Conservation (phyloP, 2,888 invertebrate species). For the Eurytoma adleriae region DNA sequence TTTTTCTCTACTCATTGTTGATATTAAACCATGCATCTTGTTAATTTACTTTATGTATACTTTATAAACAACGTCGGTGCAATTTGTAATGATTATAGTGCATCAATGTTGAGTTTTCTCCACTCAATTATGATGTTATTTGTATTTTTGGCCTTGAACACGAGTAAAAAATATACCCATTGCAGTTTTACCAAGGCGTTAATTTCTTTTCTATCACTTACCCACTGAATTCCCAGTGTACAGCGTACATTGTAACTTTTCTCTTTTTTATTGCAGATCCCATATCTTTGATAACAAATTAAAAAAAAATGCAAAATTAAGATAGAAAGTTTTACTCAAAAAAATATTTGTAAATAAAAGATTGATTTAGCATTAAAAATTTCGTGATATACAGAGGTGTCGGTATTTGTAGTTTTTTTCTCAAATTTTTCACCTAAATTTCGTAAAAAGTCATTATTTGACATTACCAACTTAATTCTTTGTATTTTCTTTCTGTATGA, state of each 20-base stretch:
- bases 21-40: constrained; percentile 32
- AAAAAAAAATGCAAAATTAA: not conserved
- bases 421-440: too few species aligned
- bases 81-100: constrained; percentile 45
- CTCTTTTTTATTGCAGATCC: constrained; percentile 9
- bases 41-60: constrained; percentile 20
- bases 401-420: too few species aligned
- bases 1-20: constrained; percentile 24
- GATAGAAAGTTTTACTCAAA: not conserved
- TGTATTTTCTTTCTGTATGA: too few species aligned
- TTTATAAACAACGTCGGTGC: constrained; percentile 36
- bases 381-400: too few species aligned
- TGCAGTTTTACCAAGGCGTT: constrained; percentile 39
- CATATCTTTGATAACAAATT: constrained; percentile 4
- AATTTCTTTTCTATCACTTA: constrained; percentile 45
- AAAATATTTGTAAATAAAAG: too few species aligned
- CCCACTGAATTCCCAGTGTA: constrained; percentile 24
- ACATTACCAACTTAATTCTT: too few species aligned
- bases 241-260: constrained; percentile 11
- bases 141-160: constrained; percentile 33
- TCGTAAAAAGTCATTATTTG: too few species aligned
- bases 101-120: constrained; percentile 24
- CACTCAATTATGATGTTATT: constrained; percentile 14
- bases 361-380: too few species aligned
- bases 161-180: constrained; percentile 50